These are phyloP conservation scores for Callopanchax toddi DNA, from an alignment of 2,113 vertebrate genomes.

Conservation along the genomic window DNA sequence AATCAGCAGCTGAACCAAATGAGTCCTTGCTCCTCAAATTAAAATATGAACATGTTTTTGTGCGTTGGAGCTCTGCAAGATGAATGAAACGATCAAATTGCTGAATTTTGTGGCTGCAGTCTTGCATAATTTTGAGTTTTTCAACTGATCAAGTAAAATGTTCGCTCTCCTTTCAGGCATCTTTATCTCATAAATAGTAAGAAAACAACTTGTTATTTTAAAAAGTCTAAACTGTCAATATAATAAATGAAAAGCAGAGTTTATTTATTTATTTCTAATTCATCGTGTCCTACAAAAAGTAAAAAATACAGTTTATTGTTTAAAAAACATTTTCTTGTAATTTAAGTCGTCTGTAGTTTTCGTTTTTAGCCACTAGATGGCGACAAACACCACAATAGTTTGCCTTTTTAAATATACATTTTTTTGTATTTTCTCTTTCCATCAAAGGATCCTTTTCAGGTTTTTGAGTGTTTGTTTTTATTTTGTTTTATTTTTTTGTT, in stretches of 20 bases:
- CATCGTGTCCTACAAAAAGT: background rate
- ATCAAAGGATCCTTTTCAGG: too few relatives aligned
- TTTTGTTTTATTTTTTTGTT: background rate
- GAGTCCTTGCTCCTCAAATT: conserved; percentile 2
- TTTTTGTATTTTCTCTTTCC: too few relatives aligned
- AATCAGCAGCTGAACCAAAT: background rate
- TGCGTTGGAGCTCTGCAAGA: background rate
- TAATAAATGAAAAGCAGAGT: too few relatives aligned
- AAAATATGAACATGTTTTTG: conserved; percentile 1
- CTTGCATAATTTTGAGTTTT: too few relatives aligned
- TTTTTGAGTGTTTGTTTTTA: background rate
- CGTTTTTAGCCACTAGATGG: conserved; percentile 56
- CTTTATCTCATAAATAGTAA: background rate
- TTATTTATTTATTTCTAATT: too few relatives aligned
- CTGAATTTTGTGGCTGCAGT: background rate
- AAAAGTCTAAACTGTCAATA: too few relatives aligned
- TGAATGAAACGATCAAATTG: background rate
- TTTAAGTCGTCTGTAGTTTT: conserved; percentile 4
- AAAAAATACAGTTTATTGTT: background rate
- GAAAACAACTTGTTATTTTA: background rate
- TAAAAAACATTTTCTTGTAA: background rate
- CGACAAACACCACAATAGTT: conserved; percentile 44
- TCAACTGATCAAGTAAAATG: too few relatives aligned
- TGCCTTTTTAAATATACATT: too few relatives aligned
- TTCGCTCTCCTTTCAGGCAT: background rate